Conservation (phyloP, 2,888 invertebrate species). For the Drosophila niveifrons region DNA sequence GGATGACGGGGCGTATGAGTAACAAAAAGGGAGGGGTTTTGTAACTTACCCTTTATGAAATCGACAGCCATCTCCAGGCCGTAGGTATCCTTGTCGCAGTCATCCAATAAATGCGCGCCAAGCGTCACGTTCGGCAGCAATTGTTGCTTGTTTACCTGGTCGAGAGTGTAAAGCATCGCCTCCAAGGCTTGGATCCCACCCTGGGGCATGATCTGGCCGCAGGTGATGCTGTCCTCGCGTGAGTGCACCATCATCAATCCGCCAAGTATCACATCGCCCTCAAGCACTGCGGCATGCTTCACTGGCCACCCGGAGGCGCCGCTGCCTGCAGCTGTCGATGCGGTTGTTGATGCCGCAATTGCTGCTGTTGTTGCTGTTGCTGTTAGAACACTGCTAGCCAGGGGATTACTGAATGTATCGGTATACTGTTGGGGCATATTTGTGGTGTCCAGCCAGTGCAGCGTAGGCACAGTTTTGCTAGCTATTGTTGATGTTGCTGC, state of each 20-base stretch:
- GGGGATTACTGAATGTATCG: slow-evolving; percentile 7
- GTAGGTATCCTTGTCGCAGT: slow-evolving; percentile 98
- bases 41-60: slow-evolving; percentile 95
- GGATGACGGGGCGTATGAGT: neutral
- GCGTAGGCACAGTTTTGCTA: slow-evolving; percentile 36
- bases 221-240: slow-evolving; percentile 93
- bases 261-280: slow-evolving; percentile 95
- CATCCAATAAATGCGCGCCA: slow-evolving; percentile 96
- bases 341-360: slow-evolving; percentile 1
- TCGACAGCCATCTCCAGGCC: slow-evolving; percentile 98
- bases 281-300: slow-evolving; percentile 93
- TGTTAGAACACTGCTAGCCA: slow-evolving; percentile 14
- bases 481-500: slow-evolving; percentile 11
- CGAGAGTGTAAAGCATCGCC: slow-evolving; percentile 96
- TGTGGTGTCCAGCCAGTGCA: slow-evolving; percentile 86
- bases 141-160: slow-evolving; percentile 90
- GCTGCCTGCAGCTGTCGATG: slow-evolving; percentile 15
- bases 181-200: slow-evolving; percentile 95
- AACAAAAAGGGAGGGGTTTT: neutral
- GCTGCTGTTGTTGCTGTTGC: slow-evolving; percentile 10
- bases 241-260: slow-evolving; percentile 98
- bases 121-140: slow-evolving; percentile 92
- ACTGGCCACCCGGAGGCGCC: slow-evolving; percentile 89
- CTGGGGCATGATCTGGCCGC: slow-evolving; percentile 97
- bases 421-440: slow-evolving; percentile 11